Percentiles rank a stretch among this genome's conserved stretches.
phyloP scores from a whole-genome alignment of 2,797 vertebrate genomes.

The Mycteria americana region DNA sequence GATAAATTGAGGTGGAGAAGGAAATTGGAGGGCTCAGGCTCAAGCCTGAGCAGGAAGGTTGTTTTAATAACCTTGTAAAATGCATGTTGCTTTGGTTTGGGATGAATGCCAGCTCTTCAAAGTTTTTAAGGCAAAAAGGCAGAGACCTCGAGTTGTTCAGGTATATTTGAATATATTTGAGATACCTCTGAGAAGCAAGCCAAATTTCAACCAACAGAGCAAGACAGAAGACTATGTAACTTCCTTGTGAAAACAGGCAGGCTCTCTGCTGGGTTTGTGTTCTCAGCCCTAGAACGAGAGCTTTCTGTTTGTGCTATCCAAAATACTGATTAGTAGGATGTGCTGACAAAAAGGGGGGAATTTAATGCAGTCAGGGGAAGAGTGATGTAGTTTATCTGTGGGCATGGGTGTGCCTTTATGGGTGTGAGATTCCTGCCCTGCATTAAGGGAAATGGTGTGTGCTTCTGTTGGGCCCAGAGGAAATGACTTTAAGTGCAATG shows the following conservation, averaged over 20 bases:
- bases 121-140: background rate
- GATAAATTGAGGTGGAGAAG: constrained; percentile 53
- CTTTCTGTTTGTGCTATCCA: background rate
- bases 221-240: background rate
- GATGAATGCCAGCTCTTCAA: background rate
- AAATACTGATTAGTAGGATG: background rate
- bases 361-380: background rate
- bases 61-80: constrained; percentile 22
- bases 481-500: background rate
- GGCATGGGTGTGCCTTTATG: background rate
- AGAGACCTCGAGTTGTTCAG: background rate
- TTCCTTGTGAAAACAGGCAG: background rate
- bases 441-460: background rate
- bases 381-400: background rate
- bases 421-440: background rate
- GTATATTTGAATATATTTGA: background rate
- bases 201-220: background rate
- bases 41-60: constrained; percentile 29
- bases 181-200: background rate
- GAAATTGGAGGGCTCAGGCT: constrained; percentile 18
- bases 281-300: background rate
- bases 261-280: background rate
- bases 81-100: background rate
- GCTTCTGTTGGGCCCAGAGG: background rate
- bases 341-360: background rate